Conservation (phyloP, 1,140 invertebrate species). For the Penaeus indicus region DNA sequence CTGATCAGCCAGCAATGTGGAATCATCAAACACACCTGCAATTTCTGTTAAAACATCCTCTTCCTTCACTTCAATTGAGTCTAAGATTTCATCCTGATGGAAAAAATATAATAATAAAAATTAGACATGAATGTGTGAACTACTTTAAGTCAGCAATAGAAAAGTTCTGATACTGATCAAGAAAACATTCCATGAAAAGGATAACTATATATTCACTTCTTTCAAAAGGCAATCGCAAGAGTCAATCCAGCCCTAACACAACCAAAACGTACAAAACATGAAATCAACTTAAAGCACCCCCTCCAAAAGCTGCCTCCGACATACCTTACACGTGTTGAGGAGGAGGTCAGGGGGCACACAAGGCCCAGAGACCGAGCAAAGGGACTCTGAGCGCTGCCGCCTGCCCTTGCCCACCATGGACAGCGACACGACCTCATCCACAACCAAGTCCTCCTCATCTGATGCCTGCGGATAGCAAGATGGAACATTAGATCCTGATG, state of each 20-base stretch:
- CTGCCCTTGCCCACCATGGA: constrained; percentile 35
- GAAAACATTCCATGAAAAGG: too few species aligned
- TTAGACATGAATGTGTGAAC: too few species aligned
- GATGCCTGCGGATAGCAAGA: constrained; percentile 30
- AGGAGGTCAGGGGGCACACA: constrained; percentile 46
- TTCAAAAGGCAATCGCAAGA: too few species aligned
- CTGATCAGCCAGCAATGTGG: constrained; percentile 7
- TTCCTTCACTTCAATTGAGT: constrained; percentile 20
- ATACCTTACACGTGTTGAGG: constrained; percentile 24
- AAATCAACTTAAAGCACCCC: neutral
- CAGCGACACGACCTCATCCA: constrained; percentile 52
- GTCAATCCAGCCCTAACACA: neutral
- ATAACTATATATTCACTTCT: too few species aligned
- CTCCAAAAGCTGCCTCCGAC: neutral
- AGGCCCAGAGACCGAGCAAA: constrained; percentile 38
- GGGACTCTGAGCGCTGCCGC: constrained; percentile 41
- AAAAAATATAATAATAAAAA: too few species aligned
- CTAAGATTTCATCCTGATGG: too few species aligned
- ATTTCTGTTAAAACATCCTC: constrained; percentile 42
- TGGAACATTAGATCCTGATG: neutral
- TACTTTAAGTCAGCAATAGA: too few species aligned
- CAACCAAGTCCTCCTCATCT: constrained; percentile 57
- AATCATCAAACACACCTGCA: constrained; percentile 34
- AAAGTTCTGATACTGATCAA: too few species aligned
- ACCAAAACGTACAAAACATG: neutral